Evolutionary conservation across 1,140 invertebrate genomes (phyloP), one percentile per base, ranked within the genome.

Genomic region (Psilanteris sp.): DNA sequence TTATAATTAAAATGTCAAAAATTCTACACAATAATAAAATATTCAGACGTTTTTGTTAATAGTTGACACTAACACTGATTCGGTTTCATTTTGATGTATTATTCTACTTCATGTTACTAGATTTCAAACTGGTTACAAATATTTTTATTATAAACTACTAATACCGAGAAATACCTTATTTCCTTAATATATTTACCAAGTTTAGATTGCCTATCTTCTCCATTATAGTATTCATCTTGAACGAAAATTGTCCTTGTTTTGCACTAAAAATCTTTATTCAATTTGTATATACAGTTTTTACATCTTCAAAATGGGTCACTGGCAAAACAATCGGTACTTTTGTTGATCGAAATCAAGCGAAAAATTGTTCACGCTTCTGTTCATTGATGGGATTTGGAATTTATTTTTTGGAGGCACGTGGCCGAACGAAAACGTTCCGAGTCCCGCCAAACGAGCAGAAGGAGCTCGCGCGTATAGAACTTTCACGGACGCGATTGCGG

Each of bases 171-270:
- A n/a, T n/a, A n/a, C n/a, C n/a, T n/a, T n/a, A n/a, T n/a, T n/a
- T n/a, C n/a, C n/a, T n/a, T n/a, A n/a, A 31, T 29, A 37, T 1
- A 59, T 61, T 87, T 88, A 88, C 87, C 87, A 89, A 39, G 83
- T 89, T 86, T 3, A 89, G 75, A 59, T 86, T 89, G 71, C 80
- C 83, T 83, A 88, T 87, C 81, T 89, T 89, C 64, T 88, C 86
- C n/a, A 89, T 70, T 9, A 89, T 81, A 32, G 85, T 88, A 73
- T 88, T 82, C 87, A 88, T 88, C 41, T 16, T 82, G 73, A n/a
- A 29, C 9, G 7, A 46, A 36, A 39, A 22, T 7, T 10, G 11
- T 15, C 9, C 27, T 24, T 64, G 4, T 34, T 0, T 4, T 8
- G 10, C 6, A 13, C 2, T 24, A 26, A 43, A 43, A 52, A 43